A percentile compares a stretch with the other conserved stretches of the same genome.
These are phyloP conservation scores for Gorsachius goisagi DNA, from an alignment of 2,113 vertebrate species.

Conservation along the genomic window DNA sequence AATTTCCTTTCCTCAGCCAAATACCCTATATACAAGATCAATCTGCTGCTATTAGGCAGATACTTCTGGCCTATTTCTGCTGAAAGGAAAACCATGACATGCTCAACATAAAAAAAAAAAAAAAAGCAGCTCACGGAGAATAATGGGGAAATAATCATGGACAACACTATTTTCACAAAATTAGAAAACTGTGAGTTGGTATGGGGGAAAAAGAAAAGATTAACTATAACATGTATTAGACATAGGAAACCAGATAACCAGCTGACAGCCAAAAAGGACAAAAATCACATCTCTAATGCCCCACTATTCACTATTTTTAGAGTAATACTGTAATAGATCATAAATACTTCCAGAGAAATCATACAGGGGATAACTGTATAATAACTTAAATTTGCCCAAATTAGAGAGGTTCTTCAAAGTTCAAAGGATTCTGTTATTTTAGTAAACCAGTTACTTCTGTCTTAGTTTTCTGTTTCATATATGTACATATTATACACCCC, in stretches of 20 bases:
- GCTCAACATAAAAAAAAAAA: background rate
- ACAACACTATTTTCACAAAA: background rate
- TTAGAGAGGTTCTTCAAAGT: background rate
- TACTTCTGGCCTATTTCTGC: background rate
- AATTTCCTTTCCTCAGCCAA: background rate
- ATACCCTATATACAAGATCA: background rate
- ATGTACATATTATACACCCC: fast-evolving
- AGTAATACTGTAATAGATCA: background rate
- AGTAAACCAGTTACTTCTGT: background rate
- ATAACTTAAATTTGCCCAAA: background rate
- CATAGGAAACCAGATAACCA: background rate
- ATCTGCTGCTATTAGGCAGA: background rate
- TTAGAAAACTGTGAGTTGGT: background rate
- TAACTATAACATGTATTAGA: background rate
- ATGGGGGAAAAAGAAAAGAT: background rate
- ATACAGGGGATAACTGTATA: background rate
- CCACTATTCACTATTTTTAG: background rate
- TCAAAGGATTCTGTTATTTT: background rate
- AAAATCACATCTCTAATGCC: background rate
- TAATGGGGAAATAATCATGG: background rate
- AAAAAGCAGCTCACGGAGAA: background rate
- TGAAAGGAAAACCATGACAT: background rate
- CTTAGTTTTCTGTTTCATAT: background rate
- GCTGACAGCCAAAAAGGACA: background rate
- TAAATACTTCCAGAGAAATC: background rate